Conservation (phyloP, 2,797 vertebrate species). For the Arremon aurantiirostris region DNA sequence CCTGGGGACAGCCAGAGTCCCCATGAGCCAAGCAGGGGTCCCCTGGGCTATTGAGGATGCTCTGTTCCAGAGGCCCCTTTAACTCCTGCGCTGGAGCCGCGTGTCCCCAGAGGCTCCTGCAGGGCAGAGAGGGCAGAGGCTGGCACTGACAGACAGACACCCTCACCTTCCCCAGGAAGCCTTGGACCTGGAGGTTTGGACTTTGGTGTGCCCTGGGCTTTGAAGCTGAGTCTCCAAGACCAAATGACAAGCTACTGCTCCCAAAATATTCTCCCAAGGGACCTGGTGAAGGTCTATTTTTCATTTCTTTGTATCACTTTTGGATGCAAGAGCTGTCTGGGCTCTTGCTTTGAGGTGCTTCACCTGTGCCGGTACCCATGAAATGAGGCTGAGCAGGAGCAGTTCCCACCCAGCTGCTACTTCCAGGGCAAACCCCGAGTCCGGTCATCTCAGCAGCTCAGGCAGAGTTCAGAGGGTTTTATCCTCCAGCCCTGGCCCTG, state of each 20-base stretch:
- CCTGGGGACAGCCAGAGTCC: not conserved
- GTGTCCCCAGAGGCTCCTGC: not conserved
- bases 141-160: not conserved
- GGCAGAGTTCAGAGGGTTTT: not conserved
- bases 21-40: rapidly evolving
- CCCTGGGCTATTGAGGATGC: not conserved
- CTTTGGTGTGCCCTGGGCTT: not conserved
- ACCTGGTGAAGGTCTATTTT: not conserved
- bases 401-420: not conserved
- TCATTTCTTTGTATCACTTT: not conserved
- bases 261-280: no score
- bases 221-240: not conserved
- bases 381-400: not conserved
- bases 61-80: not conserved
- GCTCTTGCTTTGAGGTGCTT: not conserved
- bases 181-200: not conserved
- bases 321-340: not conserved
- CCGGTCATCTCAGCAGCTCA: not conserved
- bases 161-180: not conserved
- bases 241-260: not conserved
- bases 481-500: not conserved
- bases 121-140: not conserved
- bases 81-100: not conserved
- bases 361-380: not conserved
- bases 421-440: rapidly evolving